A percentile compares a stretch with the other conserved stretches of the same genome.
These are phyloP conservation scores for Kryptopterus vitreolus DNA, from an alignment of 2,797 vertebrate species.

Conservation along the genomic window DNA sequence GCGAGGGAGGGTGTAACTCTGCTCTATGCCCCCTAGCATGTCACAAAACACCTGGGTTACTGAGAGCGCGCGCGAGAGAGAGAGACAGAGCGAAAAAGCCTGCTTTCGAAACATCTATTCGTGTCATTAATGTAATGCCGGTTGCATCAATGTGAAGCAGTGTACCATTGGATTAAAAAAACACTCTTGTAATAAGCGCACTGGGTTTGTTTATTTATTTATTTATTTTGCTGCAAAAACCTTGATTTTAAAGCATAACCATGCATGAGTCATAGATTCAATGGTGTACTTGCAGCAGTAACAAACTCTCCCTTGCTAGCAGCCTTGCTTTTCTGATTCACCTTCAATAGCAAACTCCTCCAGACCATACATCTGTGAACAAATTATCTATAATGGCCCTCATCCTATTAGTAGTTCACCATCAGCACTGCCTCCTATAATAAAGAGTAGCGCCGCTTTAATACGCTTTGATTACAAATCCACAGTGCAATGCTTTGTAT, in stretches of 20 bases:
- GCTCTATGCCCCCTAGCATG: slow-evolving; percentile 37
- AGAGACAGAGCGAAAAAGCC: no score
- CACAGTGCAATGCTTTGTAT: slow-evolving; percentile 42
- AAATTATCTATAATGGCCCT: slow-evolving; percentile 21
- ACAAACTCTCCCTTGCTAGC: neutral
- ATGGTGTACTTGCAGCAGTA: neutral
- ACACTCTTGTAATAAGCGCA: no score
- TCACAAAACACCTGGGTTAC: slow-evolving; percentile 42
- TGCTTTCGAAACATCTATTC: neutral
- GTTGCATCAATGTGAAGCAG: neutral
- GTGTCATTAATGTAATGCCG: neutral
- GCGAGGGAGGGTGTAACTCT: slow-evolving; percentile 39
- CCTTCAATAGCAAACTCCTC: neutral
- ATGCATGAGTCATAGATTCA: neutral
- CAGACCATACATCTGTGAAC: neutral
- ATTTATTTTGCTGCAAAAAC: neutral
- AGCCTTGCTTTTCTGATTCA: neutral
- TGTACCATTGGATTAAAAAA: neutral
- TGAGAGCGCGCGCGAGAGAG: no score
- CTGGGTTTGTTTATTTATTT: no score
- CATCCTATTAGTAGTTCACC: slow-evolving; percentile 40
- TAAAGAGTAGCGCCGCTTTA: slow-evolving; percentile 27
- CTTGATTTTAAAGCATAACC: neutral
- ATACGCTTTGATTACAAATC: slow-evolving; percentile 54
- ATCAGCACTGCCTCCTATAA: slow-evolving; percentile 15